These are phyloP conservation scores for Watsonalla binaria DNA, from an alignment of 2,888 invertebrate genomes.

Conservation along the genomic window DNA sequence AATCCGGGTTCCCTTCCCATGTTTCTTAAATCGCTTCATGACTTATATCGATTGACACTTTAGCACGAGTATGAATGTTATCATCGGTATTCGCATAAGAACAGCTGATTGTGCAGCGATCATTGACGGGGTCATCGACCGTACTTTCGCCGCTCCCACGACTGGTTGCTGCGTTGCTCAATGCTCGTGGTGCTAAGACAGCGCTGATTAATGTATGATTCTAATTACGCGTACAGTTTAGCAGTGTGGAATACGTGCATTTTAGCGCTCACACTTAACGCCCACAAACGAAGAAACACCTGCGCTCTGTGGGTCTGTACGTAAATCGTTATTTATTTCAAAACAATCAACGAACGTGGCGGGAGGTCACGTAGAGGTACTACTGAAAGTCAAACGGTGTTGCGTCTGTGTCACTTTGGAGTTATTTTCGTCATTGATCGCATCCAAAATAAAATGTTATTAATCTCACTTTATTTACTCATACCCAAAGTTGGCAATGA, in stretches of 20 bases:
- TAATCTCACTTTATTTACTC: not conserved
- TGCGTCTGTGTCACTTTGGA: conserved; percentile 5
- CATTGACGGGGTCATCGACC: conserved; percentile 64
- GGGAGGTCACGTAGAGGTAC: conserved; percentile 1
- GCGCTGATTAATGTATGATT: conserved; percentile 32
- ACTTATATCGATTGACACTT: conserved; percentile 24
- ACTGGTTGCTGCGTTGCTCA: conserved; percentile 58
- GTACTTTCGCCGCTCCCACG: conserved; percentile 75
- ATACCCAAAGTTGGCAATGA: too few relatives aligned
- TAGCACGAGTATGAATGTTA: conserved; percentile 26
- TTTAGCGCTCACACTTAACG: not conserved
- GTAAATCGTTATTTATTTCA: not conserved
- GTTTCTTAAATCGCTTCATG: conserved; percentile 6
- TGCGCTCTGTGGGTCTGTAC: not conserved
- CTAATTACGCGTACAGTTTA: conserved; percentile 7
- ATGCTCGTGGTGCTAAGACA: conserved; percentile 45
- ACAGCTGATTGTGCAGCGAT: conserved; percentile 70
- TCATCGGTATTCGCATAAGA: conserved; percentile 49
- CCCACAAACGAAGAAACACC: not conserved
- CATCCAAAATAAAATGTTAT: conserved; percentile 9
- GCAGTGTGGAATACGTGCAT: not conserved
- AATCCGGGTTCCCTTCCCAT: conserved; percentile 9
- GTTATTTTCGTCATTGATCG: not conserved
- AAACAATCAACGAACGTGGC: not conserved
- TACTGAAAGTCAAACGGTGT: conserved; percentile 1